Evolutionary conservation across 2,888 invertebrate species (phyloP), one percentile per base, ranked within the genome.

Genomic region (Xylota sylvarum): DNA sequence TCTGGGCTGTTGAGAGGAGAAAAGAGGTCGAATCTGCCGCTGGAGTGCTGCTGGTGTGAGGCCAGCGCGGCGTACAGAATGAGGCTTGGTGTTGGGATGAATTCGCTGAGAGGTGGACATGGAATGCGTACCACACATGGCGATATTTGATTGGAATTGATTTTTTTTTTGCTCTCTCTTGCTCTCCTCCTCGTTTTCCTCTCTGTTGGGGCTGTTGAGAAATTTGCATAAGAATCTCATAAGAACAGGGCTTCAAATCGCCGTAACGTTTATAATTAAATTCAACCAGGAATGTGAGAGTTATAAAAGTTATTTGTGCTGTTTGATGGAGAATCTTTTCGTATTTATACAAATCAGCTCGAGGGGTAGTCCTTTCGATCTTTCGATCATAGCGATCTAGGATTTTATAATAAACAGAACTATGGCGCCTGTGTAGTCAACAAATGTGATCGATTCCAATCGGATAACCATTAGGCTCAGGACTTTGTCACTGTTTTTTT

Each of bases 91-190:
- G 85, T 85, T 85, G 81, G 65, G 60, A 81, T 76, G 81, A 77
- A 85, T 81, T 85, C 73, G 40, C 46, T 85, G 72, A 81, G 70
- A 85, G 81, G 85, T 81, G 76, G 76, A 72, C 81, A 65, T 65
- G 81, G 85, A 81, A 85, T 85, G 85, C 85, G 85, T 85, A 76
- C 85, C 85, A 81, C 85, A 85, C 85, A 85, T 85, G 85, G 85
- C 60, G 85, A 81, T 77, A 76, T 81, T 85, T 85, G 85, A 85
- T 81, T 85, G 84, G 74, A 85, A 85, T 85, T 85, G 70, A 67
- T 76, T 80, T 76, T 64, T 55, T 65, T 48, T 32, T 23, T 12
- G 9, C 35, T 10, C 23, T 64, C 30, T 65, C 23, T 43, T 4
- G 19, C n/a, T 58, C 14, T 19, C 19, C 48, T 56, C 17, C 32